These are phyloP conservation scores for Leptinotarsa peninsularis DNA, from an alignment of 2,888 invertebrate genomes.

Conservation along the genomic window DNA sequence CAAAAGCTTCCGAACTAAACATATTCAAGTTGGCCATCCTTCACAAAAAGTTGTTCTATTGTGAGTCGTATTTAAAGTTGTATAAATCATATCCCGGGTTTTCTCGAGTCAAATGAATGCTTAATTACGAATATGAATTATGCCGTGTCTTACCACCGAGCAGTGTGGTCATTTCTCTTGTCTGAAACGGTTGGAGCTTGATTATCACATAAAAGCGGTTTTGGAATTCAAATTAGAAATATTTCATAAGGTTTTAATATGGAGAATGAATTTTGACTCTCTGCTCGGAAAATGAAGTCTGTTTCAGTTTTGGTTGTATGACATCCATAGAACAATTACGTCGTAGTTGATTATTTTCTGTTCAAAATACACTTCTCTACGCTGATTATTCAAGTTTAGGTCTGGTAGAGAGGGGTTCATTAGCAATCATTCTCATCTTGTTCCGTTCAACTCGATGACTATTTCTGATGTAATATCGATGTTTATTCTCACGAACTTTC, in stretches of 20 bases:
- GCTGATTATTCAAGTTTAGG: too few relatives aligned
- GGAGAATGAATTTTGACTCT: not conserved
- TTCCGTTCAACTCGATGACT: too few relatives aligned
- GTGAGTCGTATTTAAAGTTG: slow-evolving; percentile 32
- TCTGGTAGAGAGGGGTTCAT: too few relatives aligned
- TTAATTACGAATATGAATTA: slow-evolving; percentile 37
- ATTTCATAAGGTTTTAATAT: not conserved
- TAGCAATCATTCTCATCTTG: too few relatives aligned
- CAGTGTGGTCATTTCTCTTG: slow-evolving; percentile 23
- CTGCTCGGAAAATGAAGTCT: not conserved
- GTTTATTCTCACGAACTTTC: too few relatives aligned
- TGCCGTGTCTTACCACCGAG: slow-evolving; percentile 22
- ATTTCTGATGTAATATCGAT: too few relatives aligned
- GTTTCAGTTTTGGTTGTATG: not conserved
- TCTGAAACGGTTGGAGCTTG: slow-evolving; percentile 8
- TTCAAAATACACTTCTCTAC: too few relatives aligned
- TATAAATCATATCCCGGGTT: slow-evolving; percentile 35
- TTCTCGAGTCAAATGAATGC: slow-evolving; percentile 41
- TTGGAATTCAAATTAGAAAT: slow-evolving; percentile 11
- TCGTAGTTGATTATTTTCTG: too few relatives aligned
- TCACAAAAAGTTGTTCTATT: slow-evolving; percentile 26
- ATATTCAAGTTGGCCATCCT: not conserved
- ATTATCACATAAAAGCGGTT: slow-evolving; percentile 23
- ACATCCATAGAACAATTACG: too few relatives aligned
- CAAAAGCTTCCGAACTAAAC: not conserved